phyloP scores from a whole-genome alignment of 2,113 vertebrate species.

The Colius striatus region DNA sequence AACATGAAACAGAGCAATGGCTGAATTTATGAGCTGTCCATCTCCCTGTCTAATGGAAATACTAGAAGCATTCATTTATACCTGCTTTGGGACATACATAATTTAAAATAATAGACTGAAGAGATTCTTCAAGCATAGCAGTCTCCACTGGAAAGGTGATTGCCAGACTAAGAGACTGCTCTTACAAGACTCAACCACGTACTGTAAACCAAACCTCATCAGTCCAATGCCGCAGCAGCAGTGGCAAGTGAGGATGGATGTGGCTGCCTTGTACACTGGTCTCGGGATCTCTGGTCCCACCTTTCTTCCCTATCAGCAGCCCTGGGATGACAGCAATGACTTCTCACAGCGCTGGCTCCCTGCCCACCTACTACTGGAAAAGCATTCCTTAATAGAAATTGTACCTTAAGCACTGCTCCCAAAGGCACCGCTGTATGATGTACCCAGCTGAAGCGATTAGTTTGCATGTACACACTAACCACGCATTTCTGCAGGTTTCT shows the following conservation, averaged over 20 bases:
- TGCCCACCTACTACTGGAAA: not conserved
- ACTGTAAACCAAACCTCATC: not conserved
- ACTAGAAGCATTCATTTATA: not conserved
- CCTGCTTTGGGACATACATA: conserved; percentile 7
- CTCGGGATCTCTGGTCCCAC: not conserved
- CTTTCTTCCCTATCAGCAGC: not conserved
- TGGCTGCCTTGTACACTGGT: not conserved
- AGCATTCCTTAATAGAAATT: not conserved
- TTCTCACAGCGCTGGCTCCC: not conserved
- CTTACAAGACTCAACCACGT: not conserved
- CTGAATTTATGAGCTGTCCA: conserved; percentile 52
- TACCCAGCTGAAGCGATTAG: not conserved
- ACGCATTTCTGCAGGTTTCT: not conserved
- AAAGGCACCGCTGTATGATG: not conserved
- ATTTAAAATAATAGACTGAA: conserved; percentile 26
- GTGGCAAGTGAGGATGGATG: not conserved
- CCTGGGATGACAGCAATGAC: not conserved
- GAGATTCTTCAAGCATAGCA: not conserved
- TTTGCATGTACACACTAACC: not conserved
- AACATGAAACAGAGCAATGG: conserved; percentile 37
- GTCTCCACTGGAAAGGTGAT: not conserved
- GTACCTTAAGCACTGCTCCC: not conserved
- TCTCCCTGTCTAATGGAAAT: not conserved
- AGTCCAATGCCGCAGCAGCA: not conserved
- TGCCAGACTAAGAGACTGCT: not conserved